These are phyloP conservation scores for Metaphire vulgaris DNA, from an alignment of 1,140 invertebrate species.

Conservation along the genomic window DNA sequence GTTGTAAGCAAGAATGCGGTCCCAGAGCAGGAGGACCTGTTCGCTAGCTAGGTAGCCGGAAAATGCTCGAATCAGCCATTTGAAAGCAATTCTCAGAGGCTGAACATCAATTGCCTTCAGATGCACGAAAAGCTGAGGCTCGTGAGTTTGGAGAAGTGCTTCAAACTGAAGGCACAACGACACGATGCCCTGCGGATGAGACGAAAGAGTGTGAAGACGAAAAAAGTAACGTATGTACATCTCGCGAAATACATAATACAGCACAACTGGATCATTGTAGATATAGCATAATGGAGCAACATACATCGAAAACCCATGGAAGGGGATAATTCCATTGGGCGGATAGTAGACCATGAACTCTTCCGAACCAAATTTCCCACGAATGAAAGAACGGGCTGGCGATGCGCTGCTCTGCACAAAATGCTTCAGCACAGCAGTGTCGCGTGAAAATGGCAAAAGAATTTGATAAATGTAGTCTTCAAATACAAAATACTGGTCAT, in stretches of 20 bases:
- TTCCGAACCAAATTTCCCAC: constrained; percentile 47
- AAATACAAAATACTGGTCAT: constrained; percentile 96
- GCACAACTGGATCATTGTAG: constrained; percentile 74
- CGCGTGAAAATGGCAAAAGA: constrained; percentile 87
- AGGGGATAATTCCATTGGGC: constrained; percentile 88
- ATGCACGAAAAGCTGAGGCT: constrained; percentile 82
- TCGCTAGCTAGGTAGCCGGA: constrained; percentile 86
- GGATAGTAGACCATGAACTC: constrained; percentile 68
- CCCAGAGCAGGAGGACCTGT: constrained; percentile 84
- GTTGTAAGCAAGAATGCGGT: constrained; percentile 82
- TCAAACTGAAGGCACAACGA: constrained; percentile 68
- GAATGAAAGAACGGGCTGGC: constrained; percentile 50
- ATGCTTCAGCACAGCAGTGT: constrained; percentile 66
- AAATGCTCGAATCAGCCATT: constrained; percentile 91
- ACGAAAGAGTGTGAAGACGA: constrained; percentile 80
- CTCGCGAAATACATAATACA: constrained; percentile 83
- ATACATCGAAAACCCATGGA: constrained; percentile 95
- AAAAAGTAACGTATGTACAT: constrained; percentile 89
- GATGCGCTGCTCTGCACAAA: constrained; percentile 50
- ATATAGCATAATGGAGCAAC: constrained; percentile 89
- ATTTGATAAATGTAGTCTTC: constrained; percentile 91
- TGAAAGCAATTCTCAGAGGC: constrained; percentile 83
- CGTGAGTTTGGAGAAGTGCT: constrained; percentile 78
- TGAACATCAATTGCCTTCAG: constrained; percentile 77
- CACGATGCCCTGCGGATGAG: constrained; percentile 62